Percentiles rank a stretch among this genome's conserved stretches.
phyloP scores from a whole-genome alignment of 2,888 invertebrate genomes.

The Poecilobothrus nobilitatus region DNA sequence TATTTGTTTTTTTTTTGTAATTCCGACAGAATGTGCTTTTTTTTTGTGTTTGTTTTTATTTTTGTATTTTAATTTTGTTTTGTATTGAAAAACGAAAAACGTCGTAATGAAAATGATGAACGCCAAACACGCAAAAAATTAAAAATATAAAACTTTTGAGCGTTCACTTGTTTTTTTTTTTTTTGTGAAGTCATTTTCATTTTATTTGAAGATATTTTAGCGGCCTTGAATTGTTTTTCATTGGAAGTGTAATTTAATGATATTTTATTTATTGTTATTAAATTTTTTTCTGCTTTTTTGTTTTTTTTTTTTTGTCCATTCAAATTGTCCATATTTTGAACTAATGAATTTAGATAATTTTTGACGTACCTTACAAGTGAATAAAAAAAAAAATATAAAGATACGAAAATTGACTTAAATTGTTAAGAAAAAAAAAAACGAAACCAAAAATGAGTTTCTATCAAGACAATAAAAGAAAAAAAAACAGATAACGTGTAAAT shows the following conservation, averaged over 20 bases:
- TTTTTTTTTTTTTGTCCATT: not conserved
- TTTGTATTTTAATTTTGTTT: too few species aligned
- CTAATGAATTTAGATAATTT: not conserved
- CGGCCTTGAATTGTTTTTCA: not conserved
- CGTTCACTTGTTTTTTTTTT: not conserved
- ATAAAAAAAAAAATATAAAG: not conserved
- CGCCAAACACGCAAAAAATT: not conserved
- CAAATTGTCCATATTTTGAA: not conserved
- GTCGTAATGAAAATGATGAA: not conserved
- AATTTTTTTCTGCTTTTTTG: too few species aligned
- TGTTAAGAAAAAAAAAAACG: too few species aligned
- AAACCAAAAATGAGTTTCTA: too few species aligned
- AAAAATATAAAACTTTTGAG: not conserved
- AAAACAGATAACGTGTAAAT: too few species aligned
- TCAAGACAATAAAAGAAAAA: too few species aligned
- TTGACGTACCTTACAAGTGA: not conserved
- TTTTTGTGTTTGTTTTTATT: too few species aligned
- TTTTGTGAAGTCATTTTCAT: not conserved
- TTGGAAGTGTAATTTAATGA: constrained; percentile 6
- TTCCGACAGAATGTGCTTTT: too few species aligned
- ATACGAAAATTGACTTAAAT: not conserved
- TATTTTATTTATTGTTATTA: not conserved
- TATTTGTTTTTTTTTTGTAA: too few species aligned
- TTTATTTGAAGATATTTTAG: not conserved
- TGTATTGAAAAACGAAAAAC: not conserved